Percentiles rank a stretch among this genome's conserved stretches.
These are phyloP conservation scores for Lepetodrilus schrolli DNA, from an alignment of 2,888 invertebrate species.

Conservation along the genomic window DNA sequence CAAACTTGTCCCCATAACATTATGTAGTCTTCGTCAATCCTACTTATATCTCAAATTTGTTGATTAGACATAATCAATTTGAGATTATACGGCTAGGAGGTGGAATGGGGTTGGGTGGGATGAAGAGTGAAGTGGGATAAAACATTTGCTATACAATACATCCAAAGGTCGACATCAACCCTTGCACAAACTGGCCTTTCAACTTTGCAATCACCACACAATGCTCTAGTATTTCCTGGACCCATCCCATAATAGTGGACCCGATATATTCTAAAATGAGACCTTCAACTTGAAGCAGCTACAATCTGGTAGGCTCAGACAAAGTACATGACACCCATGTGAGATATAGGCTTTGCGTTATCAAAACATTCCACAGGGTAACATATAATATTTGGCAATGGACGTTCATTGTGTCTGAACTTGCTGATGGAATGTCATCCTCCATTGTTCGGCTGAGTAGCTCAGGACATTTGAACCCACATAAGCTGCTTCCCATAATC, in stretches of 20 bases:
- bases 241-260: background rate
- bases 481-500: background rate
- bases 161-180: background rate
- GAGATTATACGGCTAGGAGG: too few species aligned
- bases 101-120: too few species aligned
- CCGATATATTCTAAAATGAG: background rate
- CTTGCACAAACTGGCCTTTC: too few species aligned
- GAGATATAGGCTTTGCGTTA: background rate
- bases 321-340: background rate
- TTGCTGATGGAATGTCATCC: background rate
- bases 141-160: too few species aligned
- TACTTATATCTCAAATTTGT: too few species aligned
- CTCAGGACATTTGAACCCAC: background rate
- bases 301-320: background rate
- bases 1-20: too few species aligned
- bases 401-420: background rate
- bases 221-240: background rate
- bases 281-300: background rate
- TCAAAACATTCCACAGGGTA: conserved; percentile 4
- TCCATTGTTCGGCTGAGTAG: background rate
- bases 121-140: too few species aligned
- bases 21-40: too few species aligned
- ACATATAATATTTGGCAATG: conserved; percentile 15
- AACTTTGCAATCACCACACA: background rate
- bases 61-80: too few species aligned